Base-by-base conservation (phyloP, 2,888 invertebrate species). In the Perithous albicinctus region DNA sequence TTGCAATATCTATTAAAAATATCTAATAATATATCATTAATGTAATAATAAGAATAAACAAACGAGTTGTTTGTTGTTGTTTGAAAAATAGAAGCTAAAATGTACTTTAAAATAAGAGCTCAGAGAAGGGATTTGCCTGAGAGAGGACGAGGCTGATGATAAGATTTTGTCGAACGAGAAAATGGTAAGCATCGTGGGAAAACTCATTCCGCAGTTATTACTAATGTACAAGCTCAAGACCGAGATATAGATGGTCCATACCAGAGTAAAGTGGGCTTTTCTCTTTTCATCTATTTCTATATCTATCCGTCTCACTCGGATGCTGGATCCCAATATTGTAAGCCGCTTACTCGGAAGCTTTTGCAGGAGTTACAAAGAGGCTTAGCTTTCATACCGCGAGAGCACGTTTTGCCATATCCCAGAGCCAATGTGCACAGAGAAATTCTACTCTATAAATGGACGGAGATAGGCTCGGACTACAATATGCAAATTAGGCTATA, bases 291-390 rank as follows among this genome's bases (percentile, higher is more conserved):
- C 35, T 51, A 51, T 51, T 56, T 59, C 38, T 64, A 35, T 18
- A 48, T 56, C 70, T 26, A 41, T 43, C 72, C 59, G 15, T 64
- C 46, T 48, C 46, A 12, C 72, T 76, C 32, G 48, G 76, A 70
- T 76, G 23, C 41, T 66, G 46, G 67, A 63, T 74, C 41, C 63
- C 63, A 64, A 70, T 80, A 70, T 61, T 51, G 51, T 80, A 73
- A 80, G 72, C 80, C 59, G 80, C 76, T 80, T 80, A 80, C 64
- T 59, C 35, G 43, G 59, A 73, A 80, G 76, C 72, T 77, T 76
- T 77, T 51, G 48, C 74, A 51, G 38, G n/a, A 69, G 69, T 51
- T 67, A 76, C 73, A 77, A 81, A 81, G 81, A 73, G 73, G 67
- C 67, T 81, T 77, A 63, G 67, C 67, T 77, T 77, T 46, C 67